These are phyloP conservation scores for Oreamnos americanus DNA, from an alignment of 2,113 vertebrate genomes.

Conservation along the genomic window DNA sequence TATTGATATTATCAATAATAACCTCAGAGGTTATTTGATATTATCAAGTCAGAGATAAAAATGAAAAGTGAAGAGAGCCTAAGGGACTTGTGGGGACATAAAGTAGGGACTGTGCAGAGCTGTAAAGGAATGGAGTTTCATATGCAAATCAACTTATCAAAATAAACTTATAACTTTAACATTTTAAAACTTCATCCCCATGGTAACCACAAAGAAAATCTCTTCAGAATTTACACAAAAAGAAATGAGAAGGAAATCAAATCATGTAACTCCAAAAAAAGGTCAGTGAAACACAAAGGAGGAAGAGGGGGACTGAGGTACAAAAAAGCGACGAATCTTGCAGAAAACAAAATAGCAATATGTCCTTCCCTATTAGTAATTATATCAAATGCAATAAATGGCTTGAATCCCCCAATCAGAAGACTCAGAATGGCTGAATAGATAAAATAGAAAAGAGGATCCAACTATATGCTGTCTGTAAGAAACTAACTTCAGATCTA, in stretches of 20 bases:
- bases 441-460: neutral
- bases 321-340: neutral
- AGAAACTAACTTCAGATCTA: neutral
- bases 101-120: neutral
- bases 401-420: neutral
- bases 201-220: constrained; percentile 5
- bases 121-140: neutral
- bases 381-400: neutral
- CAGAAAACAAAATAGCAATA: neutral
- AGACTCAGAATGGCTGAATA: neutral
- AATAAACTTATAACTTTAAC: neutral
- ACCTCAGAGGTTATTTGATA: neutral
- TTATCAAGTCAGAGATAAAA: neutral
- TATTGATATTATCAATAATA: neutral
- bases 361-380: neutral
- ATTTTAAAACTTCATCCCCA: neutral
- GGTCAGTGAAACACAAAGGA: neutral
- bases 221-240: neutral
- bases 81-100: neutral
- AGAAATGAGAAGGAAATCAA: constrained; percentile 6
- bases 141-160: neutral
- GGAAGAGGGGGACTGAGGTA: neutral
- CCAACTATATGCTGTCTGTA: neutral
- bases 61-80: neutral
- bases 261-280: neutral